Evolutionary conservation across 2,888 invertebrate genomes (phyloP).

Genomic region (Tachina lurida): DNA sequence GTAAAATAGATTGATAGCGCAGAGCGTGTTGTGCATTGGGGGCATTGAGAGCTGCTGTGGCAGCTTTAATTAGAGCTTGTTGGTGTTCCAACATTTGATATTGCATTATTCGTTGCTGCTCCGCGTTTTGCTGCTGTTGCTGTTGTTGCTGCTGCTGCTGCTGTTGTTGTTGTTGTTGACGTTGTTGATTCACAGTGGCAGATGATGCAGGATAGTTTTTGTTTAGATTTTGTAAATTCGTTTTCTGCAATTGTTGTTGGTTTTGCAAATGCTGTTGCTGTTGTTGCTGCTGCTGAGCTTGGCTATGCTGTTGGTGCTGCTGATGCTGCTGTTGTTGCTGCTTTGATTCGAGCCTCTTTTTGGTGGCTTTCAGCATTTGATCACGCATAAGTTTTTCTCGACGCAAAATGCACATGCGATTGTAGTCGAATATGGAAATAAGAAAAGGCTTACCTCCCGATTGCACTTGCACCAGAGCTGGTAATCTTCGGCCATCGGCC

Average conservation of each 20-base stretch:
- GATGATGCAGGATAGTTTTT: constrained; percentile 50
- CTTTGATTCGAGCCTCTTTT: constrained; percentile 72
- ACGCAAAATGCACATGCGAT: constrained; percentile 90
- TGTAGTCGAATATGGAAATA: constrained; percentile 90
- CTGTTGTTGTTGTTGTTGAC: constrained; percentile 53
- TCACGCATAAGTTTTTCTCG: constrained; percentile 87
- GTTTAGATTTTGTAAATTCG: constrained; percentile 62
- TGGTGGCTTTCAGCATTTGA: constrained; percentile 82
- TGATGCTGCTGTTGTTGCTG: constrained; percentile 71
- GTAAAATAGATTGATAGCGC: constrained; percentile 73
- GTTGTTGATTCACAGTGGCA: constrained; percentile 52
- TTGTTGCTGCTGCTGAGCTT: constrained; percentile 47
- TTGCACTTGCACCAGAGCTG: constrained; percentile 88
- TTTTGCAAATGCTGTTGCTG: constrained; percentile 44
- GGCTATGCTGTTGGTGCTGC: constrained; percentile 66
- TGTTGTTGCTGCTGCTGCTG: constrained; percentile 65
- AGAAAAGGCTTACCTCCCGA: constrained; percentile 91
- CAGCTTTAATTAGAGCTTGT: constrained; percentile 70
- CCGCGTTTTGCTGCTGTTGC: constrained; percentile 67
- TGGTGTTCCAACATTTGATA: constrained; percentile 77
- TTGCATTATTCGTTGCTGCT: constrained; percentile 71
- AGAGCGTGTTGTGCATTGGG: constrained; percentile 40
- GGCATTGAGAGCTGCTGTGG: constrained; percentile 53
- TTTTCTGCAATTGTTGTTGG: constrained; percentile 52
- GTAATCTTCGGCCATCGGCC: constrained; percentile 85